Evolutionary conservation across 2,113 vertebrate species (phyloP), one percentile per base, ranked within the genome.

Genomic region (Stercorarius parasiticus): DNA sequence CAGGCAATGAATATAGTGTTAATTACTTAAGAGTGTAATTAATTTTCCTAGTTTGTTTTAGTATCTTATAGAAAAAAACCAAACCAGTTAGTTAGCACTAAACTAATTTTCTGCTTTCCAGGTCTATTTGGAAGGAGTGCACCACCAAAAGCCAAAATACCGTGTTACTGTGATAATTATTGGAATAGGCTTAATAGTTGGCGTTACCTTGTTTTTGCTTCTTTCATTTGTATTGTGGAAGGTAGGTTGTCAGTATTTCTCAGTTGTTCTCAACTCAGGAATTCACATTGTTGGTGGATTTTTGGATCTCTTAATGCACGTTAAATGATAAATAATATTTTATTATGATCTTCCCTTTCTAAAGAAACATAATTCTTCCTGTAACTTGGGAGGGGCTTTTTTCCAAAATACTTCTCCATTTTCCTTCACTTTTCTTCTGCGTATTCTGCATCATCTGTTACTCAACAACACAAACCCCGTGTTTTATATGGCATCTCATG

Each of bases 141-240:
- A 99, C 93, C 98, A 98, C 94, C 98, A 98, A 94, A 99, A 98
- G 87, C 98, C 98, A 58, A 98, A 98, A 67, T 88, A 73, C 10
- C n/a, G 15, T 14, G 98, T 99, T 65, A 97, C 97, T 27, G 78
- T 99, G 22, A 94, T 98, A 45, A 98, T 99, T 90, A 98, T 99
- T 59, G 91, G 95, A 36, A 91, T 98, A 55, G 99, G 99, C 87
- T 98, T 99, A 94, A 26, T 98, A 36, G 4, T 99, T 87, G 99
- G 99, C 34, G 77, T 99, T 73, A 25, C 89, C 58, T 98, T 99
- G 94, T 97, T 99, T 90, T 84, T 98, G 58, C 30, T 98, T 43
- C 98, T 99, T 93, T 98, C 99, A 23, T 98, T 98, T 91, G 78
- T 98, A 80, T 97, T 99, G 87, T 99, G 98, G 99, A 99, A 99